Base-by-base conservation (phyloP, 2,113 vertebrate genomes). In the Ptilonorhynchus violaceus region DNA sequence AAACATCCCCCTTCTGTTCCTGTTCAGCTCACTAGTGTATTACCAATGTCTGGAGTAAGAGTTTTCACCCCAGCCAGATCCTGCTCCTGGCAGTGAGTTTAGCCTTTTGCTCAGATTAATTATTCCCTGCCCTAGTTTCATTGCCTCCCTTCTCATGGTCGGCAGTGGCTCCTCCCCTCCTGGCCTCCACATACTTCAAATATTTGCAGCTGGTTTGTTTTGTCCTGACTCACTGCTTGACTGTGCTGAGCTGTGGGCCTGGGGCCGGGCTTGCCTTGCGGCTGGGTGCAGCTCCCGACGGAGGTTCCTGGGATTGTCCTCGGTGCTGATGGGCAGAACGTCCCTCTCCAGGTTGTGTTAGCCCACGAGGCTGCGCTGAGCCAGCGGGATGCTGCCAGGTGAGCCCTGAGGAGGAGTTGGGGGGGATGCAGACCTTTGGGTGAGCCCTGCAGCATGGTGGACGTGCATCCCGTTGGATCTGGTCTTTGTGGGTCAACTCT, bases 191-290 rank as follows among this genome's bases (percentile, higher is more conserved):
- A 96, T 95, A 74, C 68, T 94, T 96, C 68, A 80, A 39, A 94
- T 96, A 93, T 96, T 96, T 96, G 95, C 92, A 97, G 92, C 89
- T 92, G 92, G 64, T 95, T 93, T 93, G 82, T 88, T 95, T 93
- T 93, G 85, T 88, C 93, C 92, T 90, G 92, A 93, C 78, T 96
- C 96, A 91, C 19, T 44, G 82, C 82, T 84, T 64, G 85, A 25
- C 85, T 75, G 24, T 70, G 82, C 93, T 24, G 90, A 88, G 90
- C 76, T 8, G 87, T 7, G 87, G 89, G 62, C 49, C 49, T 17
- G 58, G 55, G 81, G 81, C 77, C 30, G 73, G 66, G 58, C 74
- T 92, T 4, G 7, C 18, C 66, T 27, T 0, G 11, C 3, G 3
- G 28, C 33, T 60, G 52, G 56, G 39, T 47, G 74, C 78, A 56